A percentile compares a stretch with the other conserved stretches of the same genome.
Evolutionary conservation across 2,888 invertebrate genomes (phyloP).

Genomic region (Cephus pygmeus): DNA sequence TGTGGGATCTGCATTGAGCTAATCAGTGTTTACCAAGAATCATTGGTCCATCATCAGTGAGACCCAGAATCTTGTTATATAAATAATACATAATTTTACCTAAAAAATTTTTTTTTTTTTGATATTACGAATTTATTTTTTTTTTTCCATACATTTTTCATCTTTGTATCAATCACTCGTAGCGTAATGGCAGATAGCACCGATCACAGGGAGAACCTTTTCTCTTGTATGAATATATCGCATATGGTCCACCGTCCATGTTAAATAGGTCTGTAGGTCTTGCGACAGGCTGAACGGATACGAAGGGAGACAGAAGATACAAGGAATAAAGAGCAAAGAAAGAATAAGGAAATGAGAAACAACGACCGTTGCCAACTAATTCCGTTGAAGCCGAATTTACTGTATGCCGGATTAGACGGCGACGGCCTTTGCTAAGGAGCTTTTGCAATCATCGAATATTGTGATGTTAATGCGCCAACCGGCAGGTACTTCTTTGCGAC

Average conservation of each 20-base stretch:
- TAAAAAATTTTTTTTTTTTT: no score
- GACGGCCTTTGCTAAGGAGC: constrained; percentile 2
- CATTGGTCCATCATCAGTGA: no score
- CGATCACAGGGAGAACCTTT: neutral
- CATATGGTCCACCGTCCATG: neutral
- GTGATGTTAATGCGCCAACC: constrained; percentile 26
- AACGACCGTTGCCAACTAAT: neutral
- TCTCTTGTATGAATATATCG: neutral
- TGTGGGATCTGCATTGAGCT: neutral
- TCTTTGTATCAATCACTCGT: neutral
- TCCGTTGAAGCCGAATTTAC: neutral
- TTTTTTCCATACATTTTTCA: neutral
- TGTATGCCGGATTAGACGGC: neutral
- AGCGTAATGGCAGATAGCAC: neutral
- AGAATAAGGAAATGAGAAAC: neutral
- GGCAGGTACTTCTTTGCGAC: neutral
- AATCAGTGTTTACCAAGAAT: neutral
- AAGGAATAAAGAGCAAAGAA: neutral
- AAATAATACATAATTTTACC: no score
- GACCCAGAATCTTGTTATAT: no score
- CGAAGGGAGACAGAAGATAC: neutral
- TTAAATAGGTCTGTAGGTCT: neutral
- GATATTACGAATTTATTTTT: no score
- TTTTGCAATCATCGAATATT: constrained; percentile 25
- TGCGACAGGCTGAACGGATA: neutral